Evolutionary conservation across 2,113 vertebrate species (phyloP).

Genomic region (Deroptyus accipitrinus): DNA sequence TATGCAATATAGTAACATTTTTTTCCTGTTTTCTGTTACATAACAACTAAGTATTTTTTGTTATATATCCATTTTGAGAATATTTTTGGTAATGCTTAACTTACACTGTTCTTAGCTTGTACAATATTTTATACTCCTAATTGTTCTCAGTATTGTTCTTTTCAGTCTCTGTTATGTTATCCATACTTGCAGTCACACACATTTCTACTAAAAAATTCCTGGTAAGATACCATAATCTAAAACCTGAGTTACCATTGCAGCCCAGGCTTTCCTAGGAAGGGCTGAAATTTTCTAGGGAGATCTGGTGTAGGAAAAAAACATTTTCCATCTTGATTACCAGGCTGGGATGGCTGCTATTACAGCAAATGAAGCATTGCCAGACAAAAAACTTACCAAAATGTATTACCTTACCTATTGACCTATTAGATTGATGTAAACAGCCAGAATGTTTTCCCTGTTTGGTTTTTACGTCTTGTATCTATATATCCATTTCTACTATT

Average conservation of each 20-base stretch:
- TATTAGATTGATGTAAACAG: not conserved
- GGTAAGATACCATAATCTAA: not conserved
- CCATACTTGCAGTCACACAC: not conserved
- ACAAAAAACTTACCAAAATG: not conserved
- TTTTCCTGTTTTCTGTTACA: not conserved
- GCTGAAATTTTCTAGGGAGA: not conserved
- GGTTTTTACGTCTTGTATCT: not conserved
- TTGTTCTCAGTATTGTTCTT: not conserved
- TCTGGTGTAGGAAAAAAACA: not conserved
- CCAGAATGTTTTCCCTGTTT: not conserved
- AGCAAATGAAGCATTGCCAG: not conserved
- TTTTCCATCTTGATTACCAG: not conserved
- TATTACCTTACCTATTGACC: not conserved
- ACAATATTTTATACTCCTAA: not conserved
- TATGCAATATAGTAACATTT: not conserved
- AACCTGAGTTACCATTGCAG: not conserved
- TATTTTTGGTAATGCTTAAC: not conserved
- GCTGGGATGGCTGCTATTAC: not conserved
- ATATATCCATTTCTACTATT: not conserved
- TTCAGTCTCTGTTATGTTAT: not conserved
- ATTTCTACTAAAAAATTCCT: not conserved
- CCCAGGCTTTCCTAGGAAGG: not conserved
- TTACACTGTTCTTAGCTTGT: not conserved
- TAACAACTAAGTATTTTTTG: not conserved
- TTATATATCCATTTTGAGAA: not conserved